These are phyloP conservation scores for Drosophila ercepeae DNA, from an alignment of 1,140 invertebrate genomes.

Conservation along the genomic window DNA sequence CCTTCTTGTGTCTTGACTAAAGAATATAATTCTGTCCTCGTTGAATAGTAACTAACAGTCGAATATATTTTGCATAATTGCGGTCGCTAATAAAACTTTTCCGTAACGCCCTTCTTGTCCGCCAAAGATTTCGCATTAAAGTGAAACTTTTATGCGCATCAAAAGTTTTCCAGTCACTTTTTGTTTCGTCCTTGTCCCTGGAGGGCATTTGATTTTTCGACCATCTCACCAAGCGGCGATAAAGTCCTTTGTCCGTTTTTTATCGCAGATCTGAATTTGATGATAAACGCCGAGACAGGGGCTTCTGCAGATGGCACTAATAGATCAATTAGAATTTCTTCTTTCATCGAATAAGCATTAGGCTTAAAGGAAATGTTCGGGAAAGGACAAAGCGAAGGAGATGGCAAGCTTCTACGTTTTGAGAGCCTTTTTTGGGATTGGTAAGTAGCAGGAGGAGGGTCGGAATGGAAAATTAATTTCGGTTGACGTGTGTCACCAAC, in stretches of 20 bases:
- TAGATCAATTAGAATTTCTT: slow-evolving; percentile 63
- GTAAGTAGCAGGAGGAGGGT: slow-evolving; percentile 6
- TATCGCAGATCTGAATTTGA: slow-evolving; percentile 21
- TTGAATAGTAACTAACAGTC: neutral
- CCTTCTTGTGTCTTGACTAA: too few relatives aligned
- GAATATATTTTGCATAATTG: slow-evolving; percentile 37
- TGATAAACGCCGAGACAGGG: slow-evolving; percentile 8
- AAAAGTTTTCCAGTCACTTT: slow-evolving; percentile 61
- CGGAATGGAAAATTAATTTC: slow-evolving; percentile 66
- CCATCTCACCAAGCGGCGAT: slow-evolving; percentile 13
- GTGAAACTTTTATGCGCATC: slow-evolving; percentile 29
- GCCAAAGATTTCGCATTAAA: slow-evolving; percentile 47
- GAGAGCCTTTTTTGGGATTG: slow-evolving; percentile 1
- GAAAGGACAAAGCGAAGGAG: slow-evolving; percentile 3
- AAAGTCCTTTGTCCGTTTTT: slow-evolving; percentile 6
- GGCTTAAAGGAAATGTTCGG: neutral
- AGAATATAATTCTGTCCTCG: neutral
- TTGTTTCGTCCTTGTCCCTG: slow-evolving; percentile 30
- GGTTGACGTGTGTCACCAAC: slow-evolving; percentile 66
- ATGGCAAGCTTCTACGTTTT: too few relatives aligned
- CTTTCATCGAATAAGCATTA: slow-evolving; percentile 24
- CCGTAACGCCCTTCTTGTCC: slow-evolving; percentile 8
- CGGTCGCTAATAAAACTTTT: slow-evolving; percentile 2
- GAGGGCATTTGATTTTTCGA: slow-evolving; percentile 59
- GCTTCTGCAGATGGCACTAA: slow-evolving; percentile 41